phyloP scores from a whole-genome alignment of 2,797 vertebrate genomes.

The Florisuga fusca region DNA sequence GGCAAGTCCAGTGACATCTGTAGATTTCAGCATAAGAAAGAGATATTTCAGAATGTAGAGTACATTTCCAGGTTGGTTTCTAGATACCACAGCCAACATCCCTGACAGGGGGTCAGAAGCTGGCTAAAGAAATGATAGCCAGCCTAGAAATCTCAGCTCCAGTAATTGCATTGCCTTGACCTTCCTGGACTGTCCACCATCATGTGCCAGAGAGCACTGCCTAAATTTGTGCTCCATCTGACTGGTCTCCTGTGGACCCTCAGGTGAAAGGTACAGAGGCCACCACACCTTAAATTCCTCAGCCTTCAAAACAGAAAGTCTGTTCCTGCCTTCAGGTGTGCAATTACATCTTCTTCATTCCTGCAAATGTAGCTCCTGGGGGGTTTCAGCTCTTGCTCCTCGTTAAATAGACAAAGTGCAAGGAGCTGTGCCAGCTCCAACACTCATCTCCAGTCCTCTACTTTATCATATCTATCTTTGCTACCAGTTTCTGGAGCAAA shows the following conservation, averaged over 20 bases:
- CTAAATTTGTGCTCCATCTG: neutral
- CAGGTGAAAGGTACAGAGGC: neutral
- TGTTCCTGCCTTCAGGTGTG: neutral
- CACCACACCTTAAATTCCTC: neutral
- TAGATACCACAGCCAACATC: neutral
- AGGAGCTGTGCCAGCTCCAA: neutral
- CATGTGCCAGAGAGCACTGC: fast-evolving
- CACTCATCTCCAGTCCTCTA: neutral
- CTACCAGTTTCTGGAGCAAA: neutral
- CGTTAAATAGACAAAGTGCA: neutral
- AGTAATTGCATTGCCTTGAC: neutral
- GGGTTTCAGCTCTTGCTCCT: neutral
- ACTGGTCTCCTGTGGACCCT: neutral
- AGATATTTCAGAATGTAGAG: neutral
- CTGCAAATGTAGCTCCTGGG: neutral
- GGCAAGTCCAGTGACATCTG: neutral
- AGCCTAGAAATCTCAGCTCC: neutral
- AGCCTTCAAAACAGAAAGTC: neutral
- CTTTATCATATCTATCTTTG: neutral
- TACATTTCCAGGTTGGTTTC: neutral
- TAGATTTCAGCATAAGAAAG: neutral
- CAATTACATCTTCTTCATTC: neutral
- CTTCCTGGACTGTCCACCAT: neutral
- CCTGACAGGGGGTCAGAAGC: neutral
- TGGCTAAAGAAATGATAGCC: neutral